These are phyloP conservation scores for Valencia hispanica DNA, from an alignment of 2,797 vertebrate species.

Conservation along the genomic window DNA sequence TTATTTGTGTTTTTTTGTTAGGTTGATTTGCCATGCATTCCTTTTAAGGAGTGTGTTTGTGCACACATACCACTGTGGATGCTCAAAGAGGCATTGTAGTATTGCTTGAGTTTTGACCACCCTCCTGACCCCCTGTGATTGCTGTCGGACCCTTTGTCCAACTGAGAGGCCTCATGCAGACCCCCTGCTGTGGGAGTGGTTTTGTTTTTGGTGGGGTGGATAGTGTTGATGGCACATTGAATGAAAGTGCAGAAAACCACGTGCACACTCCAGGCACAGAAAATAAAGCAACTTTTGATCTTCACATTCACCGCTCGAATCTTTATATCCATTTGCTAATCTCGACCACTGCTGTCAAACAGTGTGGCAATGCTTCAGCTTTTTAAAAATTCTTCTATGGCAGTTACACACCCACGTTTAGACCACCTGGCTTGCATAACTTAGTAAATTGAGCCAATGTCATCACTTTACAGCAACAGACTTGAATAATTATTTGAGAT, in stretches of 20 bases:
- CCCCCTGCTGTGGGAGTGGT: conserved; percentile 48
- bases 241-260: conserved; percentile 34
- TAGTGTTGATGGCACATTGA: conserved; percentile 54
- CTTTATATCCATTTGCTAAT: conserved; percentile 25
- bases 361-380: conserved; percentile 32
- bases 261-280: conserved; percentile 32
- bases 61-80: conserved; percentile 18
- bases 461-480: not conserved
- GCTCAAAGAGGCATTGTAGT: conserved; percentile 64
- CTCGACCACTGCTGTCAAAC: conserved; percentile 51
- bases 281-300: conserved; percentile 62
- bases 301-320: conserved; percentile 39
- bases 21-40: conserved; percentile 78
- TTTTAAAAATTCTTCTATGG: conserved; percentile 40
- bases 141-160: conserved; percentile 73
- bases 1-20: conserved; percentile 54
- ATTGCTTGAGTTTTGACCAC: conserved; percentile 71
- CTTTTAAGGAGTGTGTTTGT: conserved; percentile 40
- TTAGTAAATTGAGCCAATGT: not conserved
- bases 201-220: conserved; percentile 45
- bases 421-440: conserved; percentile 45
- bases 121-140: conserved; percentile 71
- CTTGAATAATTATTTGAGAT: not conserved
- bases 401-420: conserved; percentile 42
- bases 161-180: conserved; percentile 48